phyloP scores from a whole-genome alignment of 2,113 vertebrate genomes.

The Atlantisia rogersi region DNA sequence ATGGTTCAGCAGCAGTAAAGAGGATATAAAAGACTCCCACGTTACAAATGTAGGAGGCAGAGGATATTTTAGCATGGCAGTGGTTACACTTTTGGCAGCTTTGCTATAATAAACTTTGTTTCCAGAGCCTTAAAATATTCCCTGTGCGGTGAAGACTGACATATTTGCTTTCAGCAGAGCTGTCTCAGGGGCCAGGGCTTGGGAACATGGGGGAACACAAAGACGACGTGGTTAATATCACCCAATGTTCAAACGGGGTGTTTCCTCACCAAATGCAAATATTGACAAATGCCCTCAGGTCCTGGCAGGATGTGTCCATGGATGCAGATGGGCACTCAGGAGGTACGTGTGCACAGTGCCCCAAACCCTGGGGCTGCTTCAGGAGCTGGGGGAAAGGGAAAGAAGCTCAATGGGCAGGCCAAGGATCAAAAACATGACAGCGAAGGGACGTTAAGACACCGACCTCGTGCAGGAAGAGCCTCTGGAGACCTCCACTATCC shows the following conservation, averaged over 20 bases:
- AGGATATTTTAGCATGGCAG: constrained; percentile 69
- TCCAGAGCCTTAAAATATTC: constrained; percentile 70
- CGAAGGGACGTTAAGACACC: neutral
- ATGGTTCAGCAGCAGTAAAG: constrained; percentile 54
- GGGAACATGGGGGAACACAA: neutral
- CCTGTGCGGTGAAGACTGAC: constrained; percentile 22
- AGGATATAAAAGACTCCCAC: constrained; percentile 70
- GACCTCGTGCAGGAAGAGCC: neutral
- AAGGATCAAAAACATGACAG: neutral
- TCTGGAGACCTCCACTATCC: neutral
- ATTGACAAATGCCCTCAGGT: neutral
- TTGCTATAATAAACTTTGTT: constrained; percentile 65
- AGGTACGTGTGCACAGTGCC: neutral
- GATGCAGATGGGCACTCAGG: neutral
- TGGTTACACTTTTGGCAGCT: constrained; percentile 63
- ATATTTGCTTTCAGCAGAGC: constrained; percentile 38
- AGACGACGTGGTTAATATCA: neutral
- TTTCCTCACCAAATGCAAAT: constrained; percentile 19
- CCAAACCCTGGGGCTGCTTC: neutral
- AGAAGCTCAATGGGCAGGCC: neutral
- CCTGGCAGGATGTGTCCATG: neutral
- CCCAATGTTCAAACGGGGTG: neutral
- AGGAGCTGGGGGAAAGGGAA: neutral
- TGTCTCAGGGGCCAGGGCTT: constrained; percentile 14
- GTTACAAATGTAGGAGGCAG: constrained; percentile 64